phyloP scores from a whole-genome alignment of 2,113 vertebrate species.

The Pterophyllum scalare region DNA sequence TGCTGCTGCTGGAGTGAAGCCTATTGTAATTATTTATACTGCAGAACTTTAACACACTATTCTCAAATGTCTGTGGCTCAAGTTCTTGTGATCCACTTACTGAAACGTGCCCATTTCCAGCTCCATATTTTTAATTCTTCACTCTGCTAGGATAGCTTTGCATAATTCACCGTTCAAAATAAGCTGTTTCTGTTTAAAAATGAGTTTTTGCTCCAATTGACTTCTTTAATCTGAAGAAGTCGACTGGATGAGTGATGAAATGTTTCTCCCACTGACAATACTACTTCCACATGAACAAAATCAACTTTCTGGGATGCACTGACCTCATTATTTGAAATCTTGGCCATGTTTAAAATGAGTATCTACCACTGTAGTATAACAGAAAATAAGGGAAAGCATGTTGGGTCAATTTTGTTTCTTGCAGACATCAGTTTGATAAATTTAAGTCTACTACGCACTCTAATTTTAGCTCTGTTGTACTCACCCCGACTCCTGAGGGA shows the following conservation, averaged over 20 bases:
- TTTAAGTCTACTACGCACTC: not conserved
- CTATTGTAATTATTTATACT: not conserved
- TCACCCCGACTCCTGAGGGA: not conserved
- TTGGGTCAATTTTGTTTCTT: not conserved
- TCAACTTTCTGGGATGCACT: too few relatives aligned
- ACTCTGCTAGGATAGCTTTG: not conserved
- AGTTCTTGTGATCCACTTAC: not conserved
- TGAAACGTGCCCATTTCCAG: not conserved
- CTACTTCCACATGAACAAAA: too few relatives aligned
- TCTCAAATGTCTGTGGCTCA: not conserved
- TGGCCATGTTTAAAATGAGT: too few relatives aligned
- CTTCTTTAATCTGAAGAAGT: fast-evolving
- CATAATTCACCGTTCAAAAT: not conserved
- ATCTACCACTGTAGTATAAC: not conserved
- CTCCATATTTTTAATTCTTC: not conserved
- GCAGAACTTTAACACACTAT: not conserved
- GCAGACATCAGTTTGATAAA: not conserved
- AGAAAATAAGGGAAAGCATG: not conserved
- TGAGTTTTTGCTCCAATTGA: too few relatives aligned
- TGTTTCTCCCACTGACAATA: too few relatives aligned
- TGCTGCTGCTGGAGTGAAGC: constrained; percentile 39
- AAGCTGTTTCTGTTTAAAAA: not conserved
- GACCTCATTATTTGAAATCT: too few relatives aligned
- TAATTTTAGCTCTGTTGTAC: not conserved
- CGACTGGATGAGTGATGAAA: too few relatives aligned